Evolutionary conservation across 2,888 invertebrate species (phyloP).

Genomic region (Rhaphigaster nebulosa): DNA sequence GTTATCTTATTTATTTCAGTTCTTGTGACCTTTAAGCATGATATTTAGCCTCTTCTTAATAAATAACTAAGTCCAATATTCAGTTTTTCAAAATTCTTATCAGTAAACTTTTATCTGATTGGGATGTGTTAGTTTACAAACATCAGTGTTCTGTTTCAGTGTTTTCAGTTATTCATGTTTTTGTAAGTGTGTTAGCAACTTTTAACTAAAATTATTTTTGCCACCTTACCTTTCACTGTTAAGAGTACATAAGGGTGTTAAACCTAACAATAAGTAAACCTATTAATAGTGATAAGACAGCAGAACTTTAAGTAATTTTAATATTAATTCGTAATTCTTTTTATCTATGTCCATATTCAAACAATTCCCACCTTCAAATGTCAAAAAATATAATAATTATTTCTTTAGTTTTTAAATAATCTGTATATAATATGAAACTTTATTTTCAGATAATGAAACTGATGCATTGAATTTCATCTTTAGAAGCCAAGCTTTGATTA

Average conservation of each 20-base stretch:
- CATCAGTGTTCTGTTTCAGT: background rate
- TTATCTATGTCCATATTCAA: no score
- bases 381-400: background rate
- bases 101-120: background rate
- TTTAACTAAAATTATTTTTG: background rate
- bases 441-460: background rate
- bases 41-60: background rate
- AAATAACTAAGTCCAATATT: background rate
- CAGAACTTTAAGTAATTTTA: background rate
- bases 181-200: background rate
- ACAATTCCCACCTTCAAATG: no score
- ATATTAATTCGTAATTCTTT: no score
- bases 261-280: background rate
- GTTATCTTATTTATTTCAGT: background rate
- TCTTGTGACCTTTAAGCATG: background rate
- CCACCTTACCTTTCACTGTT: background rate
- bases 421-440: background rate
- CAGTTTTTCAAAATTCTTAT: background rate
- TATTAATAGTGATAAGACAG: background rate
- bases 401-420: background rate
- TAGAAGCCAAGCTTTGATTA: background rate
- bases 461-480: background rate
- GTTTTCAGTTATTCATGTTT: background rate
- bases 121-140: background rate
- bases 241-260: background rate